These are phyloP conservation scores for Dryoscopus gambensis DNA, from an alignment of 2,113 vertebrate genomes.

Conservation along the genomic window DNA sequence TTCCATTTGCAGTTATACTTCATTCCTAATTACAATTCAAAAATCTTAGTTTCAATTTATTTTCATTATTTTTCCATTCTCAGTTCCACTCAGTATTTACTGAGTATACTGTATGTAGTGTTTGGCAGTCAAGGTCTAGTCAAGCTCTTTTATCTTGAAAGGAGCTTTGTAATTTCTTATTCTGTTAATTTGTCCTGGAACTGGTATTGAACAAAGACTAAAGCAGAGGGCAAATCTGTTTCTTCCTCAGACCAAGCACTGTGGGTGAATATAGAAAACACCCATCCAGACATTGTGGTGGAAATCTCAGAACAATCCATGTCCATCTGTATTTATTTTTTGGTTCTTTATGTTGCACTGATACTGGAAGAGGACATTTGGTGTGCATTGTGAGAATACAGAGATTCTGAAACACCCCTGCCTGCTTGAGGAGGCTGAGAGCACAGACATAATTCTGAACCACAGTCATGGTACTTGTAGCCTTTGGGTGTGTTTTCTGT, in stretches of 20 bases:
- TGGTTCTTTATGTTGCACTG: neutral
- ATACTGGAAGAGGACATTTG: neutral
- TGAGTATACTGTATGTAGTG: neutral
- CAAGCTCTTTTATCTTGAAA: neutral
- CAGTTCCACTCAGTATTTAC: neutral
- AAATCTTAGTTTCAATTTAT: neutral
- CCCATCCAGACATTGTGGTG: neutral
- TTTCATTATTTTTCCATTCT: slow-evolving; percentile 3
- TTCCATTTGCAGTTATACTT: slow-evolving; percentile 26
- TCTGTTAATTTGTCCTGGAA: neutral
- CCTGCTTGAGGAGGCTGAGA: neutral
- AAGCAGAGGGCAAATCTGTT: neutral
- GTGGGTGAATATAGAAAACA: neutral
- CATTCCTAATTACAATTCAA: neutral
- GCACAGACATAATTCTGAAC: neutral
- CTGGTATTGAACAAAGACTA: neutral
- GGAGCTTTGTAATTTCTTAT: neutral
- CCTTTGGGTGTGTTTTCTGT: neutral
- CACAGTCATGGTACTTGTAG: neutral
- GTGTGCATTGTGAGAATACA: neutral
- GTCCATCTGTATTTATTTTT: neutral
- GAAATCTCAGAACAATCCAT: neutral
- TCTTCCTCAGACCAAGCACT: neutral
- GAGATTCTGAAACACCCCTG: neutral
- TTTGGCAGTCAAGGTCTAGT: neutral